Evolutionary conservation across 2,797 vertebrate species (phyloP).

Genomic region (Pygocentrus nattereri): DNA sequence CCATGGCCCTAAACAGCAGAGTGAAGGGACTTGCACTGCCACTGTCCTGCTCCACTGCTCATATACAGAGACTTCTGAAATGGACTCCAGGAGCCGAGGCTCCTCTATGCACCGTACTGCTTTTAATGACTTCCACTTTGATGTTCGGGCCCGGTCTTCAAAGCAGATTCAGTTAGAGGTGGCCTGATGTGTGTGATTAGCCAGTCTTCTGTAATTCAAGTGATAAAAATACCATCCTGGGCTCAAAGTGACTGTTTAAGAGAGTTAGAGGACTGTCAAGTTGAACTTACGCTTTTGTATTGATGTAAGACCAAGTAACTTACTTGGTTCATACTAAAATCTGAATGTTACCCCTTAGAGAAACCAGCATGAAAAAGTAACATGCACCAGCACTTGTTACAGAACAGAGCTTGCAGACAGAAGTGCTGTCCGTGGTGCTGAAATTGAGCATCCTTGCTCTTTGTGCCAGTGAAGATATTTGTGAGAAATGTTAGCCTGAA

Average conservation of each 20-base stretch:
- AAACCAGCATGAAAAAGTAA: neutral
- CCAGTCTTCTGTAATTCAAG: slow-evolving; percentile 44
- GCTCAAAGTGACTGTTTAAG: slow-evolving; percentile 41
- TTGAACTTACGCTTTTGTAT: slow-evolving; percentile 22
- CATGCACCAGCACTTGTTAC: neutral
- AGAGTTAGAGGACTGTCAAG: slow-evolving; percentile 26
- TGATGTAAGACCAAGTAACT: slow-evolving; percentile 5
- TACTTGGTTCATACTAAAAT: neutral
- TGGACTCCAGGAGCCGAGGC: slow-evolving; percentile 1
- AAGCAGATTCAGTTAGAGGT: slow-evolving; percentile 42
- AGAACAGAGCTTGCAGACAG: neutral
- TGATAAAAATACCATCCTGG: neutral
- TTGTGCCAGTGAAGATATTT: neutral
- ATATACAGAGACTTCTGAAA: slow-evolving; percentile 39
- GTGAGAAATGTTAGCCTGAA: neutral
- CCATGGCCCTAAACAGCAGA: slow-evolving; percentile 47
- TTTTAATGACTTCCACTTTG: slow-evolving; percentile 54
- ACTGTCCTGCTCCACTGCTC: slow-evolving; percentile 17
- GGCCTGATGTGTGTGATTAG: slow-evolving; percentile 30
- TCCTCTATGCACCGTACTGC: slow-evolving; percentile 7
- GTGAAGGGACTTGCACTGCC: slow-evolving; percentile 25
- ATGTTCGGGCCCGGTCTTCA: slow-evolving; percentile 42
- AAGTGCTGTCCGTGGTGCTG: slow-evolving; percentile 66
- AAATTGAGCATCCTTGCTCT: slow-evolving; percentile 11
- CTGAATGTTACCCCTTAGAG: slow-evolving; percentile 19